These are phyloP conservation scores for Crocidura indochinensis DNA, from an alignment of 2,797 vertebrate species.

Conservation along the genomic window DNA sequence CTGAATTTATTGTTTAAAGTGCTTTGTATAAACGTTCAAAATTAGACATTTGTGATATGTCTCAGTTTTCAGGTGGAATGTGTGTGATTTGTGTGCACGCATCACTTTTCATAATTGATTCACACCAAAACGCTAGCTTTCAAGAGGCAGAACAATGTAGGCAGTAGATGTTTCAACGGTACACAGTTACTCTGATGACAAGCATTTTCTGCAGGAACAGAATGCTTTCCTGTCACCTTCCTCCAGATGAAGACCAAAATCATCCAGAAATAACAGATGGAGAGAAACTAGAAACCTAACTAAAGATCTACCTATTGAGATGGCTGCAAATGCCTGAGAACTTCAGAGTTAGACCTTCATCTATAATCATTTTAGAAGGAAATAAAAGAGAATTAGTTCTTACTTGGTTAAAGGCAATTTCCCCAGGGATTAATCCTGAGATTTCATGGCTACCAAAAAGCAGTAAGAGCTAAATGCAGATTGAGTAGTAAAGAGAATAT, in stretches of 20 bases:
- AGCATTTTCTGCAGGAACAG: conserved; percentile 76
- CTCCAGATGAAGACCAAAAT: conserved; percentile 77
- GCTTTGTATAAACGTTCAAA: conserved; percentile 12
- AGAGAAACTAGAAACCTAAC: conserved; percentile 54
- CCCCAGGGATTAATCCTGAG: background rate
- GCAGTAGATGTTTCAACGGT: conserved; percentile 69
- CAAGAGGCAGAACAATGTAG: conserved; percentile 68
- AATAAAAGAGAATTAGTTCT: conserved; percentile 26
- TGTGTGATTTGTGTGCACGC: background rate
- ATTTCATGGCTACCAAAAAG: background rate
- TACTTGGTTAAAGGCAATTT: background rate
- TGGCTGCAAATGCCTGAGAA: conserved; percentile 40
- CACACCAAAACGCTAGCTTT: conserved; percentile 69
- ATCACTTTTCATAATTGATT: conserved; percentile 71
- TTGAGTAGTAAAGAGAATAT: background rate
- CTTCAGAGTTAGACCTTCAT: background rate
- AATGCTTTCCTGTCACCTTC: conserved; percentile 78
- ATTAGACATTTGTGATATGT: conserved; percentile 33
- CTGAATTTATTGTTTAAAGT: conserved; percentile 27
- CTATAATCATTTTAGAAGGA: background rate
- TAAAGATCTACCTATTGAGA: conserved; percentile 71
- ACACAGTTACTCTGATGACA: conserved; percentile 70
- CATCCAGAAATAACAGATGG: conserved; percentile 75
- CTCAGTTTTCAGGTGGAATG: conserved; percentile 45
- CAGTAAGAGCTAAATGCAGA: background rate